Conservation (phyloP, 1,140 invertebrate species). For the Lysiphlebus fabarum region DNA sequence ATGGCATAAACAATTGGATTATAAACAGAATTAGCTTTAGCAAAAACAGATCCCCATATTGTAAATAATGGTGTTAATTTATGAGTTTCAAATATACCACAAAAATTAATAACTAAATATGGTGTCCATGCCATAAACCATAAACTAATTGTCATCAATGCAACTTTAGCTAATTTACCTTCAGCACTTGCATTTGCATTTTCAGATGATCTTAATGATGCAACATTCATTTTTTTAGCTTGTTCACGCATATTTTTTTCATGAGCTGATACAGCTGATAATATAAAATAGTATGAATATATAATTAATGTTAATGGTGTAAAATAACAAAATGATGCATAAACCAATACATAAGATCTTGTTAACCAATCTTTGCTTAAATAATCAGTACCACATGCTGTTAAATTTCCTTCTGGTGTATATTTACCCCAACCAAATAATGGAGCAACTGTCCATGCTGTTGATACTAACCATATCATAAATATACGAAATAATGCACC, state of each 20-base stretch:
- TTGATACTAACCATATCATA: slow-evolving; percentile 66
- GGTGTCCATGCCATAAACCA: slow-evolving; percentile 78
- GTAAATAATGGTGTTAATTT: slow-evolving; percentile 65
- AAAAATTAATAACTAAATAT: slow-evolving; percentile 69
- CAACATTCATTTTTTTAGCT: slow-evolving; percentile 72
- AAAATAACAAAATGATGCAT: slow-evolving; percentile 64
- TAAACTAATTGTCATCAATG: slow-evolving; percentile 69
- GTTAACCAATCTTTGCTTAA: slow-evolving; percentile 63
- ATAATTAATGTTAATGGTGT: slow-evolving; percentile 66
- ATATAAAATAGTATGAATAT: slow-evolving; percentile 62
- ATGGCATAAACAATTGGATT: slow-evolving; percentile 57
- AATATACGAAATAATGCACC: slow-evolving; percentile 66
- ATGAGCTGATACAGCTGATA: slow-evolving; percentile 32
- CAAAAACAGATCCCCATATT: slow-evolving; percentile 65
- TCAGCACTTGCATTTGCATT: slow-evolving; percentile 62
- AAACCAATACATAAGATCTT: slow-evolving; percentile 64
- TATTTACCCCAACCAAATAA: slow-evolving; percentile 66
- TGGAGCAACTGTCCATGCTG: slow-evolving; percentile 69
- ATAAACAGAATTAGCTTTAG: slow-evolving; percentile 51
- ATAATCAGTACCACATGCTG: slow-evolving; percentile 77
- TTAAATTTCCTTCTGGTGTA: slow-evolving; percentile 78
- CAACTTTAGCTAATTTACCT: slow-evolving; percentile 66
- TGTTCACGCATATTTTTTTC: slow-evolving; percentile 48
- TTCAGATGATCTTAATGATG: slow-evolving; percentile 63
- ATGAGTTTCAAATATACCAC: slow-evolving; percentile 63